Evolutionary conservation across 2,797 vertebrate genomes (phyloP), one percentile per base, ranked within the genome.

Genomic region (Odontamblyopus lacepedii): DNA sequence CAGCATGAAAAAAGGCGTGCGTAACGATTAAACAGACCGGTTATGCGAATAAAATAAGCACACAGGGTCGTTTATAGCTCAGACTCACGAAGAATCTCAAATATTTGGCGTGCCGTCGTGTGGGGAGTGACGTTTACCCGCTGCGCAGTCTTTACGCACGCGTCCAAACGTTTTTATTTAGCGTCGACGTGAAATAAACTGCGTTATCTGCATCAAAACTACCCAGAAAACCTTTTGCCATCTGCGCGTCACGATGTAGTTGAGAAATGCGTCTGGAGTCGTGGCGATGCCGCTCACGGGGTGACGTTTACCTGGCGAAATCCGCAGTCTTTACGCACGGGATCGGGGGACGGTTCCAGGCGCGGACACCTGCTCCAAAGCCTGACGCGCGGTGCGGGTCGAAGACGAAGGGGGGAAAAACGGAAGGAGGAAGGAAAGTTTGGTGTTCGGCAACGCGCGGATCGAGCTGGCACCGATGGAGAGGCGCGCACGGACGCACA

Each of bases 301-400:
- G 7, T 12, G 9, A 23, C 55, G 55, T 57, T 57, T 57, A 57
- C 55, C 55, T 57, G 23, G 55, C 9, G 11, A 56, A 56, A 56
- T 57, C 55, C 23, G 55, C 55, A 57, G 55, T 57, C 55, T 57
- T 57, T 57, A 57, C 55, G 55, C 55, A 57, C 55, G 55, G n/a
- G 8, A 4, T 11, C n/a, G 12, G n/a, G 18, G 50, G 55, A 56
- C 55, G 6, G 55, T 26, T 26, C 55, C 55, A 27, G 8, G 3
- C 1, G 4, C 23, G 55, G 55, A 5, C 55, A 27, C 55, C 55
- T 13, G 55, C 55, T 57, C 55, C 55, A 57, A 8, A 26, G 55
- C 23, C 23, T 57, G 8, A 57, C 55, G 53, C 53, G 7, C 53
- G 53, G 53, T 9, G n/a, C 3, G 53, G 19, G 6, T 53, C 18